A percentile compares a stretch with the other conserved stretches of the same genome.
These are phyloP conservation scores for Agrypnia vestita DNA, from an alignment of 1,140 invertebrate genomes.

Conservation along the genomic window DNA sequence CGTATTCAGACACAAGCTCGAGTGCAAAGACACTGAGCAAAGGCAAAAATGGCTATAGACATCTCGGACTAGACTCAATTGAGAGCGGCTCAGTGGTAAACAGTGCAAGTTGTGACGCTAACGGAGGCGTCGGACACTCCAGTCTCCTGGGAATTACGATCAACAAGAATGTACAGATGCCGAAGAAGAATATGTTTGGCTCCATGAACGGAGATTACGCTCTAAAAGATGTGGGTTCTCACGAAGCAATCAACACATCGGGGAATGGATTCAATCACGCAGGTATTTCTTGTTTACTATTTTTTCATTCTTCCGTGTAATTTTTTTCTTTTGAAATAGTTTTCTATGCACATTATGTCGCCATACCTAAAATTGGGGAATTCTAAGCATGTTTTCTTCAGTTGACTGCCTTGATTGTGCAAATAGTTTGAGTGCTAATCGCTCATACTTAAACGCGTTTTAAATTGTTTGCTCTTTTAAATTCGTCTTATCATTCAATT, in stretches of 20 bases:
- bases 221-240: constrained; percentile 36
- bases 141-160: constrained; percentile 29
- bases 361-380: no score
- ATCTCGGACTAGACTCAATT: constrained; percentile 55
- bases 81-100: not conserved
- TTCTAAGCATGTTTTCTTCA: no score
- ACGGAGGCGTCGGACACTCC: not conserved
- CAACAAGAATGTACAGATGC: constrained; percentile 13
- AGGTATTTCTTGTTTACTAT: constrained; percentile 8
- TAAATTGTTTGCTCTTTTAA: no score
- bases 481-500: no score
- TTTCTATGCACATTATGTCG: no score
- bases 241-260: constrained; percentile 3
- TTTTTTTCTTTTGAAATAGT: no score
- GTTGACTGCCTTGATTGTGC: no score
- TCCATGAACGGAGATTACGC: constrained; percentile 58
- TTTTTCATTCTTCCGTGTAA: no score
- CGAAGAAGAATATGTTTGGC: constrained; percentile 45
- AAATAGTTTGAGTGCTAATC: no score
- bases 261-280: constrained; percentile 43
- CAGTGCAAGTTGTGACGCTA: not conserved
- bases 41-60: constrained; percentile 59
- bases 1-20: constrained; percentile 21
- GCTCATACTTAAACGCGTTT: no score
- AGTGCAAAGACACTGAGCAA: constrained; percentile 69